Evolutionary conservation across 2,888 invertebrate species (phyloP).

Genomic region (Pristionchus japonicus): DNA sequence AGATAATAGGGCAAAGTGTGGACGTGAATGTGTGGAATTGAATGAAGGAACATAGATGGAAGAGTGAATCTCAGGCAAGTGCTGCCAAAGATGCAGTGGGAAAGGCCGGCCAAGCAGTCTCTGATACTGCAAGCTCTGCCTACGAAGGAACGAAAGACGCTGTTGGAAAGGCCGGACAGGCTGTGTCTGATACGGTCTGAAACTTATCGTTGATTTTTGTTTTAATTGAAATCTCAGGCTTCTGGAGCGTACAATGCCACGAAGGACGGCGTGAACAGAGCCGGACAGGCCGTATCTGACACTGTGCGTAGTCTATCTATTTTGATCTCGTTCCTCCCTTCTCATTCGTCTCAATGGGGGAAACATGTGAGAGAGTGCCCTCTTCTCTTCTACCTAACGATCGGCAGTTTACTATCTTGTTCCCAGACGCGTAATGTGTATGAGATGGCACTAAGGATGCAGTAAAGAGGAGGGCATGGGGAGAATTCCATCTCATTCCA

Average conservation of each 20-base stretch:
- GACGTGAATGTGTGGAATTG: not conserved
- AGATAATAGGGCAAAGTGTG: not conserved
- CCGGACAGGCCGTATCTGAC: not conserved
- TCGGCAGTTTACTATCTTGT: not conserved
- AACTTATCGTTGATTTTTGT: not conserved
- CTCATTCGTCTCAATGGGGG: not conserved
- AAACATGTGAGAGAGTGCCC: not conserved
- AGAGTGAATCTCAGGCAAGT: not conserved
- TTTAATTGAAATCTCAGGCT: not conserved
- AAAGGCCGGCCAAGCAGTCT: not conserved
- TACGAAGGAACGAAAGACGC: slow-evolving; percentile 36
- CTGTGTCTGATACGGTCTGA: slow-evolving; percentile 20
- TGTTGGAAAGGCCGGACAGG: not conserved
- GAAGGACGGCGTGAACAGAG: slow-evolving; percentile 18
- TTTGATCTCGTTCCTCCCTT: not conserved
- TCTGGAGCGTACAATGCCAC: not conserved
- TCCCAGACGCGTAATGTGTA: not conserved
- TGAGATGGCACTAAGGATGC: not conserved
- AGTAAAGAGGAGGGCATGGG: not conserved
- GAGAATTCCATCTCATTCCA: not conserved
- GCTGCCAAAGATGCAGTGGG: slow-evolving; percentile 11
- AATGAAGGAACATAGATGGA: not conserved
- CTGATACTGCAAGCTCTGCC: slow-evolving; percentile 31
- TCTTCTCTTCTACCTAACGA: not conserved
- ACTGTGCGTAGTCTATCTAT: not conserved